phyloP scores from a whole-genome alignment of 2,797 vertebrate genomes.

The Amniataba percoides region DNA sequence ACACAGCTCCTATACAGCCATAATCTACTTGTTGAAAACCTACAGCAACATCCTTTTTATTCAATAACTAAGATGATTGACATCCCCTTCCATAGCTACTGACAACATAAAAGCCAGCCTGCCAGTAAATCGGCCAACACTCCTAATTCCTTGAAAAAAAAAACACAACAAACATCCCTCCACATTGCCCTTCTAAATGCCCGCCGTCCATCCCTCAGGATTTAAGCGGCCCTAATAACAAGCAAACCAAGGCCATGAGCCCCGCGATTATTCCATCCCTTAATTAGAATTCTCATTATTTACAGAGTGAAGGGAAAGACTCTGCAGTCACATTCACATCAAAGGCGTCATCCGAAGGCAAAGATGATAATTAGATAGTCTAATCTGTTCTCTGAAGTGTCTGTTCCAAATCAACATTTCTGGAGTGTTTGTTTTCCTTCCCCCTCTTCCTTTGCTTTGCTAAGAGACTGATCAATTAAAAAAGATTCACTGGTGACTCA shows the following conservation, averaged over 20 bases:
- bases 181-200: slow-evolving; percentile 80
- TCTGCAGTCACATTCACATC: slow-evolving; percentile 85
- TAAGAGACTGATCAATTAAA: slow-evolving; percentile 84
- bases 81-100: slow-evolving; percentile 66
- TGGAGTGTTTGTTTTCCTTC: slow-evolving; percentile 83
- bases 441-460: slow-evolving; percentile 75
- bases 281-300: slow-evolving; percentile 91
- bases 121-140: slow-evolving; percentile 78
- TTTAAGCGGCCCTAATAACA: slow-evolving; percentile 84
- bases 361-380: slow-evolving; percentile 87
- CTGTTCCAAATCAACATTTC: slow-evolving; percentile 84
- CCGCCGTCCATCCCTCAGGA: slow-evolving; percentile 81
- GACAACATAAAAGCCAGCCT: slow-evolving; percentile 81
- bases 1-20: slow-evolving; percentile 39
- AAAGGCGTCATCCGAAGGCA: slow-evolving; percentile 85
- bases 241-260: slow-evolving; percentile 81
- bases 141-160: slow-evolving; percentile 71
- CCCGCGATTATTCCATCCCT: slow-evolving; percentile 84
- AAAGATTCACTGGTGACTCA: slow-evolving; percentile 78
- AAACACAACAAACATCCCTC: slow-evolving; percentile 74
- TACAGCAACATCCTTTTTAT: slow-evolving; percentile 70
- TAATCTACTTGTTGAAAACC: slow-evolving; percentile 75
- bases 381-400: slow-evolving; percentile 85
- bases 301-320: slow-evolving; percentile 79
- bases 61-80: slow-evolving; percentile 77